Evolutionary conservation across 2,113 vertebrate species (phyloP), one percentile per base, ranked within the genome.

Genomic region (Bubo bubo): DNA sequence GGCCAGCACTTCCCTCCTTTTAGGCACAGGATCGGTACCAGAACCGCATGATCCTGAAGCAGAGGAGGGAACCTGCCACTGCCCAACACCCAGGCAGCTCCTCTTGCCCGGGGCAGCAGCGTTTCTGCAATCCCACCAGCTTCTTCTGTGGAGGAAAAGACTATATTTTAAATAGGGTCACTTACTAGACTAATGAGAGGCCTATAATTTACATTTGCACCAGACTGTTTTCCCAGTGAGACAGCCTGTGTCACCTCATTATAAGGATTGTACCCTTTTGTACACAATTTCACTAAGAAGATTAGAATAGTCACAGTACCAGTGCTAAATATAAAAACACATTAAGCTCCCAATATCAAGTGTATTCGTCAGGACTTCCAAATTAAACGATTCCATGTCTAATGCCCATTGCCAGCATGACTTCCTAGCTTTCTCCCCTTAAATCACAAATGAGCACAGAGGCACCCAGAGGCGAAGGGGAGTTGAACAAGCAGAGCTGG

Each of bases 31-130:
- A 8, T 13, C 5, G 7, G 39, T 10, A 16, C 21, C 9, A 2
- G 30, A 62, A 60, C 55, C n/a, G 1, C 24, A 1, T 1, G 2
- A 5, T 4, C 7, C 39, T 27, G 55, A 6, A 47, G 59, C 17
- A 5, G 21, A 55, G 67, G 24, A 32, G 32, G 23, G 55, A 20
- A 28, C 28, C 17, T 8, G 8, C 50, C 4, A 2, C 27, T 26
- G n/a, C 17, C 0, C 0, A 39, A 1, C 18, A 5, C 30, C 32
- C 3, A 1, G 20, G n/a, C 2, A 1, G 2, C 52, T 60, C 59
- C 35, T 49, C 58, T 43, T 1, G 1, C 19, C 53, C 0, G 1
- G 21, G 14, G 14, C 37, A 35, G 32, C 0, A 3, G 18, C 0
- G 0, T 32, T 58, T 27, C 37, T 73, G n/a, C 49, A 59, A 9